Evolutionary conservation across 2,113 vertebrate species (phyloP).

Genomic region (Dromaius novaehollandiae): DNA sequence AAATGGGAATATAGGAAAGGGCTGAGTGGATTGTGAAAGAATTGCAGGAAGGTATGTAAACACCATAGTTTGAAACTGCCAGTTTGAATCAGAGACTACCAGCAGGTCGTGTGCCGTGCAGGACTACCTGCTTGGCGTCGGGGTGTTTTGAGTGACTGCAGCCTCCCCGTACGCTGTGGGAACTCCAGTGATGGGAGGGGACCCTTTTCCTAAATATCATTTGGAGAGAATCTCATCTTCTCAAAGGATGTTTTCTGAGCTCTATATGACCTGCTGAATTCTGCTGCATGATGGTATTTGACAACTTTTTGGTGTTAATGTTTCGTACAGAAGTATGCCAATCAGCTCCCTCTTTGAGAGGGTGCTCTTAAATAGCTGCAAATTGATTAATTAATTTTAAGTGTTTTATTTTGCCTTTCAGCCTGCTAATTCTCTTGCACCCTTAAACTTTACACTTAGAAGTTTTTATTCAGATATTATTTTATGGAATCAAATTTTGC

Average conservation of each 20-base stretch:
- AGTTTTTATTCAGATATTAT: not conserved
- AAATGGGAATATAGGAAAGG: not conserved
- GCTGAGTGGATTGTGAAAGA: not conserved
- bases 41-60: not conserved
- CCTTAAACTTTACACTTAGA: not conserved
- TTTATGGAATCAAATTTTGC: not conserved
- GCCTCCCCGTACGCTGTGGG: not conserved
- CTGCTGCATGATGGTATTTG: not conserved
- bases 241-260: not conserved
- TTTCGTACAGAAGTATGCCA: not conserved
- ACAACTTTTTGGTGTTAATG: not conserved
- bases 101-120: not conserved
- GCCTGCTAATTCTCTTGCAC: not conserved
- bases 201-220: not conserved
- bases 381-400: not conserved
- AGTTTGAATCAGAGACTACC: not conserved
- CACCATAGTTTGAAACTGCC: not conserved
- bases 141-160: not conserved
- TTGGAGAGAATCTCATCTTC: not conserved
- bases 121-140: not conserved
- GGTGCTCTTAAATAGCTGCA: not conserved
- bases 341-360: not conserved
- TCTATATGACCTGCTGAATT: not conserved
- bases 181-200: not conserved
- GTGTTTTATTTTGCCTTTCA: slow-evolving; percentile 30